Base-by-base conservation (phyloP, 1,140 invertebrate species). In the Pectinophora gossypiella region DNA sequence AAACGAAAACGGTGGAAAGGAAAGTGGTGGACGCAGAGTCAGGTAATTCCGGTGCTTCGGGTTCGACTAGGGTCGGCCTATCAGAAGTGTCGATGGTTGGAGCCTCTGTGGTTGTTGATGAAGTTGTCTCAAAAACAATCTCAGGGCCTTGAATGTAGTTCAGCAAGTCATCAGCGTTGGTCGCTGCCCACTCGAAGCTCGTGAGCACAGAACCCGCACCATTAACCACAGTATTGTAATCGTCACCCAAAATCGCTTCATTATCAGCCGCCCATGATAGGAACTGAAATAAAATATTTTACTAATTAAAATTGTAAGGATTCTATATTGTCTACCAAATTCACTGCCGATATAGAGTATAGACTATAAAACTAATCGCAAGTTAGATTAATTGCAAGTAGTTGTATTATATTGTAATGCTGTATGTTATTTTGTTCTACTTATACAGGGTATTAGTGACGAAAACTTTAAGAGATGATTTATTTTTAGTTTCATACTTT, bases 251-350 rank as follows among this genome's bases (percentile, higher is more conserved):
- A 0, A 10, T n/a, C 1, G 16, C 46, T 13, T 58, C 51, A 42
- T 62, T 75, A 3, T 53, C 19, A 1, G 32, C 61, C 6, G 64
- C 69, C 82, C 82, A 85, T 2, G 35, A 19, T 67, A 65, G 58
- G 54, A 76, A 79, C 82, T 85, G 61, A 3, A 32, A 32, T 32
- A 12, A 32, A 32, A 32, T 23, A 23, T 5, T 32, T 12, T 32
- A 7, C 6, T 32, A 12, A 9, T 32, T 3, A 5, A 4, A 23
- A 23, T 23, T 23, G 4, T 23, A 22, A 1, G 16, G n/a, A 32
- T 46, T 21, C 56, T 54, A 63, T n/a, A n/a, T n/a, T n/a, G n/a
- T n/a, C n/a, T n/a, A n/a, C n/a, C n/a, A n/a, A n/a, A n/a, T n/a
- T n/a, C n/a, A n/a, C n/a, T n/a, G n/a, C n/a, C n/a, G n/a, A n/a